Percentiles rank a stretch among this genome's conserved stretches.
Conservation (phyloP, 1,140 invertebrate genomes). For the Ceratitis capitata region DNA sequence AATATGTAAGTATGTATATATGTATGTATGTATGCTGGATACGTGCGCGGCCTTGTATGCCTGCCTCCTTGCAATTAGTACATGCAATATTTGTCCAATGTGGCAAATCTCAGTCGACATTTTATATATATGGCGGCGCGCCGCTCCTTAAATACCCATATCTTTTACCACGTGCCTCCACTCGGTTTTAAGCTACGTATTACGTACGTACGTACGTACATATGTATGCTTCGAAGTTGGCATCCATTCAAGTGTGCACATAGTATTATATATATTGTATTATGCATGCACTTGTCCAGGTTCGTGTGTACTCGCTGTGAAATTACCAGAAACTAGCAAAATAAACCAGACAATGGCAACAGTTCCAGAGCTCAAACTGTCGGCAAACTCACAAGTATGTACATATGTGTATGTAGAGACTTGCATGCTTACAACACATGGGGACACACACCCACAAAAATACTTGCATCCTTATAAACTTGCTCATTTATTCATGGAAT, state of each 20-base stretch:
- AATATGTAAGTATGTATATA: neutral
- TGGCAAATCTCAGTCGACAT: conserved; percentile 17
- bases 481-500: conserved; percentile 32
- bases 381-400: neutral
- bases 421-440: neutral
- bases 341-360: neutral
- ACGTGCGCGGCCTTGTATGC: neutral
- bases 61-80: conserved; percentile 23
- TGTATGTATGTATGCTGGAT: neutral
- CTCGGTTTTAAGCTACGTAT: neutral
- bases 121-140: neutral
- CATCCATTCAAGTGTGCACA: conserved; percentile 1
- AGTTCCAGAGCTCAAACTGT: neutral
- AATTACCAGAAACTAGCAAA: conserved; percentile 19
- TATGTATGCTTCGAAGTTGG: neutral
- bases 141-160: conserved; percentile 5
- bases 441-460: neutral
- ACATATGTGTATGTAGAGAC: neutral
- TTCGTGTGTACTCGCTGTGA: neutral
- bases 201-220: neutral
- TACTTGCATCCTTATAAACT: conserved; percentile 31
- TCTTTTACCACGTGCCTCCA: neutral
- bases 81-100: conserved; percentile 35
- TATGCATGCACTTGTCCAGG: neutral
- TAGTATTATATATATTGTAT: neutral